These are phyloP conservation scores for Hydrotaea diabolus DNA, from an alignment of 2,888 invertebrate genomes.

Conservation along the genomic window DNA sequence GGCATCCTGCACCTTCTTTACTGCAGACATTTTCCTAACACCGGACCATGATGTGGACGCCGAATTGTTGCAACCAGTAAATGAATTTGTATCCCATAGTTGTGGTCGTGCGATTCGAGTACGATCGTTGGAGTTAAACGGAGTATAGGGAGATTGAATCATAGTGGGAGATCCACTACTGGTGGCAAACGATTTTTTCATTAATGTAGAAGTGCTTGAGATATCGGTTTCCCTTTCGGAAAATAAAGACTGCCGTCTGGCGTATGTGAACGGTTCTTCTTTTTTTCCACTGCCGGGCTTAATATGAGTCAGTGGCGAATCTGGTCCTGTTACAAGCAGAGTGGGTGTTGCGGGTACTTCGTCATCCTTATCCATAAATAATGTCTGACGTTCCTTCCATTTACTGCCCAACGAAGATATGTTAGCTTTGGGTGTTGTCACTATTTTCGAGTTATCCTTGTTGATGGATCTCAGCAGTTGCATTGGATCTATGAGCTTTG, in stretches of 20 bases:
- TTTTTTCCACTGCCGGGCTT: not conserved
- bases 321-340: not conserved
- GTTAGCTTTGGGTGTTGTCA: constrained; percentile 41
- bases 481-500: constrained; percentile 76
- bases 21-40: constrained; percentile 72
- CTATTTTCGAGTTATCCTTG: constrained; percentile 70
- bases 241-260: constrained; percentile 34
- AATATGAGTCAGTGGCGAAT: not conserved
- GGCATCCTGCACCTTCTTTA: constrained; percentile 76
- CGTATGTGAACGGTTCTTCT: not conserved
- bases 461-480: constrained; percentile 75
- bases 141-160: constrained; percentile 70
- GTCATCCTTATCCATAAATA: constrained; percentile 71
- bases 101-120: constrained; percentile 72
- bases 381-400: constrained; percentile 75
- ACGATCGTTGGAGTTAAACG: constrained; percentile 72
- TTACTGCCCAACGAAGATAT: constrained; percentile 72
- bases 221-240: constrained; percentile 36
- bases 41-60: constrained; percentile 23
- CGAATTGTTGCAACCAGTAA: not conserved
- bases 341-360: constrained; percentile 5
- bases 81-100: constrained; percentile 32
- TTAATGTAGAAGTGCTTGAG: constrained; percentile 12
- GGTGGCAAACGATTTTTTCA: constrained; percentile 38
- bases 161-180: constrained; percentile 37